Conservation (phyloP, 2,113 vertebrate genomes). For the Gymnogyps californianus region DNA sequence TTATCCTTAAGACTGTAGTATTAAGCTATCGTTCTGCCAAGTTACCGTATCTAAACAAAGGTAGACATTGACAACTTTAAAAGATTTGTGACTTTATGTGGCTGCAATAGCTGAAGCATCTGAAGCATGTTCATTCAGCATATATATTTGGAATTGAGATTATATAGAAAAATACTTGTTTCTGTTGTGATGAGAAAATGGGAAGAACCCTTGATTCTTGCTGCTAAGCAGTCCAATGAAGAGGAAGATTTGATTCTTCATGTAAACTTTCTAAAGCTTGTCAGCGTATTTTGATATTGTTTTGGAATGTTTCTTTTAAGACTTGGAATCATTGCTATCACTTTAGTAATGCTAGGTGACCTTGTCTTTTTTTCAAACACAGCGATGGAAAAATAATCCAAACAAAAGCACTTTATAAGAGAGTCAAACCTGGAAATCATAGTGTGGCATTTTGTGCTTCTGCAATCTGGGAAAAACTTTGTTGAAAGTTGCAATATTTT, state of each 20-base stretch:
- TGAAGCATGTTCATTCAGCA: background rate
- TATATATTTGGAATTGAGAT: background rate
- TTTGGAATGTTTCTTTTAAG: background rate
- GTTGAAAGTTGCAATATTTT: background rate
- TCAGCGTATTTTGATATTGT: background rate
- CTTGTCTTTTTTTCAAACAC: background rate
- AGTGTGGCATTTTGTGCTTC: background rate
- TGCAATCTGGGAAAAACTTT: background rate
- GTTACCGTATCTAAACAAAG: background rate
- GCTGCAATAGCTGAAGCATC: background rate
- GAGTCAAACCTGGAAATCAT: background rate
- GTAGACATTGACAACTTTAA: background rate
- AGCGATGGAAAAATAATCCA: background rate
- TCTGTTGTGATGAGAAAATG: background rate
- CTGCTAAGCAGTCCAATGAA: background rate
- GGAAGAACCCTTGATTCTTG: background rate
- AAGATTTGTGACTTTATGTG: background rate
- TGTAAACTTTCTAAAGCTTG: background rate
- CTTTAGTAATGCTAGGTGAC: background rate
- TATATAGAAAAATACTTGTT: background rate
- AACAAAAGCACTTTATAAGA: background rate
- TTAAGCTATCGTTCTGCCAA: background rate
- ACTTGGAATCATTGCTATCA: background rate
- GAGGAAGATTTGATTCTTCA: background rate
- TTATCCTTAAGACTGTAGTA: background rate